Conservation (phyloP, 1,140 invertebrate species). For the Aphelinus atriplicis region DNA sequence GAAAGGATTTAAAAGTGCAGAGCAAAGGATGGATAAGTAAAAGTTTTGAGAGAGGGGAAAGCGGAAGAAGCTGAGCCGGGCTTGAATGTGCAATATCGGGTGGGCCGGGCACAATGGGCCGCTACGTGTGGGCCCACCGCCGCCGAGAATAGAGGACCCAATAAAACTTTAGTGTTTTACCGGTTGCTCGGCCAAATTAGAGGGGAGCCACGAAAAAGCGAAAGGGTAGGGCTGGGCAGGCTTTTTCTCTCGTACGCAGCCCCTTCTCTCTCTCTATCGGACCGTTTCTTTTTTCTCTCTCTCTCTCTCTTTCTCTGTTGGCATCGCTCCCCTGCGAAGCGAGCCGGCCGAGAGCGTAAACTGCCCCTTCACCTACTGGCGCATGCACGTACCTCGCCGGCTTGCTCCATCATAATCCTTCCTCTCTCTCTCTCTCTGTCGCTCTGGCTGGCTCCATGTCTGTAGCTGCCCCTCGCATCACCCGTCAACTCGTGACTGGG, state of each 20-base stretch:
- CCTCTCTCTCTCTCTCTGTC: not conserved
- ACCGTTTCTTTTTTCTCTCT: not conserved
- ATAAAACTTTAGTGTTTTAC: constrained; percentile 46
- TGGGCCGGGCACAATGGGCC: constrained; percentile 18
- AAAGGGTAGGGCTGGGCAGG: constrained; percentile 21
- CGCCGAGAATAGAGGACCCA: constrained; percentile 36
- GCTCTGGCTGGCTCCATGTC: not conserved
- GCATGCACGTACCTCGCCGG: too few species aligned
- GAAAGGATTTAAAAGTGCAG: not conserved
- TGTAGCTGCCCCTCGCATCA: constrained; percentile 1
- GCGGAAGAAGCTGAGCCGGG: not conserved
- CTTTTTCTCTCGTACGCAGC: not conserved
- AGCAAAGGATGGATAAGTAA: not conserved
- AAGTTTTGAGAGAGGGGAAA: not conserved
- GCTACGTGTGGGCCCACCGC: constrained; percentile 34
- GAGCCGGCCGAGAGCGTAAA: too few species aligned
- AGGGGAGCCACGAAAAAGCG: constrained; percentile 21
- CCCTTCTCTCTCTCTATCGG: not conserved
- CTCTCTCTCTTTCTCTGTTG: too few species aligned
- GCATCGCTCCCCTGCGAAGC: too few species aligned
- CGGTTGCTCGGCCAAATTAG: constrained; percentile 22
- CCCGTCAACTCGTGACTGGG: too few species aligned
- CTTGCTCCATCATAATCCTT: too few species aligned
- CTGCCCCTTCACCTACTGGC: too few species aligned
- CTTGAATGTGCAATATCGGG: constrained; percentile 18